Evolutionary conservation across 1,140 invertebrate species (phyloP), one percentile per base, ranked within the genome.

Genomic region (Lethocerus indicus): DNA sequence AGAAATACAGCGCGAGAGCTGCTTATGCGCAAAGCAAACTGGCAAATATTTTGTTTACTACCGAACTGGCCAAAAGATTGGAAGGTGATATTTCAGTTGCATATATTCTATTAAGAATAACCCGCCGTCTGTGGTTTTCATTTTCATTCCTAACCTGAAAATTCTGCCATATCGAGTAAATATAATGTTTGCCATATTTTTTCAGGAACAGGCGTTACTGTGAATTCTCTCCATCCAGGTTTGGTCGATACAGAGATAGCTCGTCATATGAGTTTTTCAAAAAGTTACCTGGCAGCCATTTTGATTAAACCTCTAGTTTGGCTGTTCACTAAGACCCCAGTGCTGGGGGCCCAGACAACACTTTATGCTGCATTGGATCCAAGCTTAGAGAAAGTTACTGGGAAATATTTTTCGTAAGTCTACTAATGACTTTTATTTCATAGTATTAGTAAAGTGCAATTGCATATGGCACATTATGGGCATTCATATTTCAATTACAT

Each of bases 21-120:
- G 83, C 85, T 9, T 95, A 93, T 66, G 72, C 71, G 51, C 83
- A 89, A 66, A 91, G 87, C 65, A 94, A 94, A 72, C 69, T 95
- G 29, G 87, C 87, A 9, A 89, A 87, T 67, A 60, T 93, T 18
- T 64, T 94, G 16, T 60, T 59, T 50, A 58, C 56, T 4, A 41
- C 16, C 35, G 51, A 93, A 68, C 66, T 96, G 20, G 47, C 51
- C n/a, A 47, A 49, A 42, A 47, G 46, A 27, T 47, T 60, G 20
- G 32, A 59, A 58, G 58, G 58, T 59, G 21, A 12, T 13, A 7
- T 32, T 32, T 32, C 29, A 32, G 7, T 32, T 32, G 29, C 29
- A 9, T 7, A 32, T 32, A 32, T 9, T 9, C 7, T 32, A 9
- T 20, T 3, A 39, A 14, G 23, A 14, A 39, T 12, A 39, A 5